These are phyloP conservation scores for Cepphus grylle DNA, from an alignment of 2,113 vertebrate genomes.

Conservation along the genomic window DNA sequence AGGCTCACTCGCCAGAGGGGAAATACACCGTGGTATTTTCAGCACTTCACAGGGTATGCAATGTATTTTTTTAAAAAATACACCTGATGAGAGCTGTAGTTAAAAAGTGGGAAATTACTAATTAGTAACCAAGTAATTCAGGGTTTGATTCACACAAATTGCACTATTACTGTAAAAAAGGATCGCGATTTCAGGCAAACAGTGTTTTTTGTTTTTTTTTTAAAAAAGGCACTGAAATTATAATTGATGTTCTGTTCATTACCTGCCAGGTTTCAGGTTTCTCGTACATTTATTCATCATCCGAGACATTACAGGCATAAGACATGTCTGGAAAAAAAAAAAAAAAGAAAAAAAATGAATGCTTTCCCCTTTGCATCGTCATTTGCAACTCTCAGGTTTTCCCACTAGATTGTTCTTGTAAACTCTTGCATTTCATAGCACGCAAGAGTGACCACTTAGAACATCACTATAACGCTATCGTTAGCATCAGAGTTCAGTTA, in stretches of 20 bases:
- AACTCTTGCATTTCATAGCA: conserved; percentile 47
- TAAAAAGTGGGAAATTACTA: conserved; percentile 67
- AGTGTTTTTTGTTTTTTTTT: neutral
- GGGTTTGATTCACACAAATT: conserved; percentile 67
- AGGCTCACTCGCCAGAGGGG: neutral
- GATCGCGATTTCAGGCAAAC: conserved; percentile 56
- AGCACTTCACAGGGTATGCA: neutral
- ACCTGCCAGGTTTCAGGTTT: conserved; percentile 53
- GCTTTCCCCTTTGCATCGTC: conserved; percentile 56
- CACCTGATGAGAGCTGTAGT: conserved; percentile 57
- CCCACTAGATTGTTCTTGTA: conserved; percentile 62
- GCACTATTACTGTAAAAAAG: conserved; percentile 60
- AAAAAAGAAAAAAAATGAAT: neutral
- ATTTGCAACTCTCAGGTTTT: conserved; percentile 70
- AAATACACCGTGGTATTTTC: conserved; percentile 29
- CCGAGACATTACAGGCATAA: conserved; percentile 59
- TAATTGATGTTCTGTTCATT: conserved; percentile 65
- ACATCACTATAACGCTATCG: neutral
- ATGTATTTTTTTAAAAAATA: neutral
- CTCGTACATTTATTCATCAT: conserved; percentile 58
- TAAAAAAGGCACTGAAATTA: conserved; percentile 38
- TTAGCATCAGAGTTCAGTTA: conserved; percentile 30
- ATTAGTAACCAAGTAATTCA: conserved; percentile 70
- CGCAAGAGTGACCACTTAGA: conserved; percentile 57
- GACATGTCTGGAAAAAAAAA: conserved; percentile 59